Evolutionary conservation across 2,113 vertebrate genomes (phyloP), one percentile per base, ranked within the genome.

Genomic region (Rousettus leschenaultii): DNA sequence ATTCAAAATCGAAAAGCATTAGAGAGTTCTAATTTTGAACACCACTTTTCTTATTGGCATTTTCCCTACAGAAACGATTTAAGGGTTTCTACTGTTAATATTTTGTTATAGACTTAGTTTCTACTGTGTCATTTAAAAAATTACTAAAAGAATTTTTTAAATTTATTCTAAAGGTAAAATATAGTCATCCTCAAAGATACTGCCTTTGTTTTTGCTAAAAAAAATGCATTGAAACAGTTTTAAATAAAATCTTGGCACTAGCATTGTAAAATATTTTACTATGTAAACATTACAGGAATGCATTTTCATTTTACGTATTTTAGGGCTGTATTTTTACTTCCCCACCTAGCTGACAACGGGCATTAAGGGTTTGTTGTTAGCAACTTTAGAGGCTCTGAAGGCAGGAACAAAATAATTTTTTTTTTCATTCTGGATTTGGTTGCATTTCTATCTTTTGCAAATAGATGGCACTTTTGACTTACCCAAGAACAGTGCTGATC

Each of bases 381-480:
- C 43, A 3, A 24, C 3, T 45, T 65, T 18, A 21, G 90, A 78
- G 45, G 45, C 38, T 74, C 21, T 19, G 75, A 66, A 18, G 53
- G 70, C 77, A 61, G 40, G 33, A 45, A 1, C 0, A 5, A 3
- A 1, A 5, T 18, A 53, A 68, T 45, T 30, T 51, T 33, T 18
- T 65, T 90, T 90, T n/a, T 59, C 38, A 6, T 87, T 45, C 84
- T 30, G 35, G 97, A 95, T 96, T 94, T 16, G 0, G 95, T 57
- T 99, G 98, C 98, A 98, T 95, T 99, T 98, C 98, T 97, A 28
- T 92, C 95, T 98, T 66, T 97, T 96, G 95, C 98, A 98, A 96
- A 98, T 99, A 99, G 99, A 98, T 99, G 99, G 98, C 98, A 98
- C 99, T 99, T 99, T 98, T 97, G 98, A 98, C 98, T 98, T 97